Conservation (phyloP, 2,113 vertebrate genomes). For the Oryzias curvinotus region DNA sequence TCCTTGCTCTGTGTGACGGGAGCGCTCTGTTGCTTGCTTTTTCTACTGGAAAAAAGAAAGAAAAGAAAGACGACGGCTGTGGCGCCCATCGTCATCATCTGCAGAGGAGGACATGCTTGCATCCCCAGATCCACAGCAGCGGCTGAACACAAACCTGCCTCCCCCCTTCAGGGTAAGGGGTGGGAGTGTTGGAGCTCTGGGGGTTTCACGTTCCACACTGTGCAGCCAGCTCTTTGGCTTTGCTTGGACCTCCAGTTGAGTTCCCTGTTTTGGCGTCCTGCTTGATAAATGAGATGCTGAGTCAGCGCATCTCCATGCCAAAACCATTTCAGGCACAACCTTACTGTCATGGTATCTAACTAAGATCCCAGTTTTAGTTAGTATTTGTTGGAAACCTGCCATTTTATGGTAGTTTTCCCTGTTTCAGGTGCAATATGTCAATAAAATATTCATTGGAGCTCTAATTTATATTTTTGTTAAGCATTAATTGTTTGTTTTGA, state of each 20-base stretch:
- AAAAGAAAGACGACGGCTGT: slow-evolving; percentile 36
- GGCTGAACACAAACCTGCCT: slow-evolving; percentile 31
- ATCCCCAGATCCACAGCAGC: slow-evolving; percentile 24
- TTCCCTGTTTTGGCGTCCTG: slow-evolving; percentile 25
- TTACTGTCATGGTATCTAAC: slow-evolving; percentile 32
- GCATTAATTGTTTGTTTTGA: slow-evolving; percentile 28
- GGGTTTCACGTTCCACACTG: slow-evolving; percentile 2
- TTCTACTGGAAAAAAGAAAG: slow-evolving; percentile 36
- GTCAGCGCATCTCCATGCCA: slow-evolving; percentile 31
- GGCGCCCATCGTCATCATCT: slow-evolving; percentile 15
- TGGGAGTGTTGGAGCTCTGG: too few species aligned
- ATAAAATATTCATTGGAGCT: slow-evolving; percentile 6
- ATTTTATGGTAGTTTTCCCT: slow-evolving; percentile 20
- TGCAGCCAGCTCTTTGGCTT: slow-evolving; percentile 51
- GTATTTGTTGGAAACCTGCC: slow-evolving; percentile 24
- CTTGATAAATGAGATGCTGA: background rate
- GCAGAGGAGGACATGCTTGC: slow-evolving; percentile 31
- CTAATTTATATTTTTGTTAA: slow-evolving; percentile 24
- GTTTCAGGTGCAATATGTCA: slow-evolving; percentile 41
- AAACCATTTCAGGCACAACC: slow-evolving; percentile 4
- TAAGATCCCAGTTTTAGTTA: slow-evolving; percentile 38
- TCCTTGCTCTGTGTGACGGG: slow-evolving; percentile 64
- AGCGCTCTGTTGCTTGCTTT: slow-evolving; percentile 62
- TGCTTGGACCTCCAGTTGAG: slow-evolving; percentile 23
- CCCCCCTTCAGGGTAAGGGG: slow-evolving; percentile 4